Conservation (phyloP, 1,140 invertebrate species). For the Pentalonia nigronervosa region DNA sequence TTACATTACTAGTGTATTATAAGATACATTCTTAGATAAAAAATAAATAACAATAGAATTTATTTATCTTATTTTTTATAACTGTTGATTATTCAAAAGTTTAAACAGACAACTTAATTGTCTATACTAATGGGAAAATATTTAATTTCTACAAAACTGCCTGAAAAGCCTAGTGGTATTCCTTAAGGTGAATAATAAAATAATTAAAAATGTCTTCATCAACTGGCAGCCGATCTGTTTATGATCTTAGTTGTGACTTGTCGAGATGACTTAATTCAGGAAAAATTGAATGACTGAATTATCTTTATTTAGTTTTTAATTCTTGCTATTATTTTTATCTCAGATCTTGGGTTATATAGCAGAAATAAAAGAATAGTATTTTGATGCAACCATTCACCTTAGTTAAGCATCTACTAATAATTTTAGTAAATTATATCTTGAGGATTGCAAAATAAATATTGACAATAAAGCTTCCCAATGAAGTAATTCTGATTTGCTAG, state of each 20-base stretch:
- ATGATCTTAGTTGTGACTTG: not conserved
- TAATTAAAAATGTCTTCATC: not conserved
- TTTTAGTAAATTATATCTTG: conserved; percentile 23
- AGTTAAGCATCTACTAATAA: conserved; percentile 38
- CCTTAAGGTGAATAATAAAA: not conserved
- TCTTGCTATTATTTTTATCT: not conserved
- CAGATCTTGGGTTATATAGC: not conserved
- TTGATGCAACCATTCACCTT: not conserved
- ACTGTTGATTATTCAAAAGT: not conserved
- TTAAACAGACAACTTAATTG: not conserved
- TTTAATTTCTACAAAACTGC: not conserved
- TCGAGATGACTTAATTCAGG: not conserved
- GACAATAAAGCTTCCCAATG: conserved; percentile 10
- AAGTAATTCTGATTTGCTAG: conserved; percentile 33
- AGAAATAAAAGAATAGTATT: not conserved
- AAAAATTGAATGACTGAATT: not conserved
- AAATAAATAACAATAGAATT: too few species aligned
- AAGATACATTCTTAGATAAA: too few species aligned
- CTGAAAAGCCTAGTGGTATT: not conserved
- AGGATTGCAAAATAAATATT: conserved; percentile 18
- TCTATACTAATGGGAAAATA: not conserved
- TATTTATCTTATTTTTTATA: not conserved
- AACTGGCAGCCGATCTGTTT: not conserved
- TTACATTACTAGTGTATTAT: too few species aligned
- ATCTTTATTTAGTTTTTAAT: not conserved